Base-by-base conservation (phyloP, 2,888 invertebrate species). In the Drosophila putrida region DNA sequence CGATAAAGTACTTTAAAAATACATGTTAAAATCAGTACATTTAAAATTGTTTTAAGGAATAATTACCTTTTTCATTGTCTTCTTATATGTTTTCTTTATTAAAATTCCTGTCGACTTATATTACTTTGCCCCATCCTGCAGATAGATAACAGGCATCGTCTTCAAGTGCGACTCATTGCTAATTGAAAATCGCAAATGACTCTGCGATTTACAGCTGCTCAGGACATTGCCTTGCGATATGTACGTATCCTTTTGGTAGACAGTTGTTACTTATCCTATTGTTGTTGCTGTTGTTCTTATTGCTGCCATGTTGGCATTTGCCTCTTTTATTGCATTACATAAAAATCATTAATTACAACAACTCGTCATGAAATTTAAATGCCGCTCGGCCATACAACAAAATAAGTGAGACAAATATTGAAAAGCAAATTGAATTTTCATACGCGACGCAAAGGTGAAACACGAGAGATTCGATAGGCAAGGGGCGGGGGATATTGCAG, bases 261-360 rank as follows among this genome's bases (percentile, higher is more conserved):
- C 27, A 11, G 41, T 10, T 20, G 20, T 43, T 0, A 25, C 11
- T 11, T 61, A 59, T 46, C 50, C 20, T 44, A 59, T 60, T 49
- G 38, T 9, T 10, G n/a, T 20, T 41, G 10, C 41, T 20, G 13
- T 27, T 39, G 63, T 11, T 41, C 53, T 28, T 39, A 46, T 47
- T 53, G 46, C 15, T 15, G 44, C 39, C 46, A 43, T 63, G 77
- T 46, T 63, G 72, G 62, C 57, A 59, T 62, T 73, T 55, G 49
- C 54, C 51, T 70, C 74, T 73, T 88, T 85, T 85, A 85, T 85
- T 82, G 77, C 75, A 63, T 68, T 67, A 71, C 83, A 88, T 85
- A 82, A 85, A 85, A 88, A 80, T 82, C 86, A 88, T 85, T 85
- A 88, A 85, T 85, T 85, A 85, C 88, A 88, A 85, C 80, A 88